Base-by-base conservation (phyloP, 2,113 vertebrate species). In the Rhynchomys soricoides region DNA sequence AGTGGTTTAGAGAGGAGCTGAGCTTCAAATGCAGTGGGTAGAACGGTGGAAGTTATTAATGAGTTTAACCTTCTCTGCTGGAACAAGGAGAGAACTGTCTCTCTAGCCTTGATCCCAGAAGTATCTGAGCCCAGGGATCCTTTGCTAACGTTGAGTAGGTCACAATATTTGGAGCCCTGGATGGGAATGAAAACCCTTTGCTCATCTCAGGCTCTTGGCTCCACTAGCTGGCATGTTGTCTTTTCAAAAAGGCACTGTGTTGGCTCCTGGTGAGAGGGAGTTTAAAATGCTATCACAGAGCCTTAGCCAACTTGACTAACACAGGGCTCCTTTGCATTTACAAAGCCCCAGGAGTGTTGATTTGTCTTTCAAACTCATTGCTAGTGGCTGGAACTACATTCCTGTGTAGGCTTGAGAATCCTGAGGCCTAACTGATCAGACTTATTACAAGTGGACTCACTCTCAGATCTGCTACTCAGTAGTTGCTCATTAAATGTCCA, bases 21-120 rank as follows among this genome's bases (percentile, higher is more conserved):
- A 71, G 29, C 45, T 79, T 70, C 15, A 55, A 19, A 29, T 0
- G 6, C 7, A 24, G 8, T 13, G 21, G 8, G 37, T 7, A 66
- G 79, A 77, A 77, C 0, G 17, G 29, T 5, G 1, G 7, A 64
- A 43, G 57, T 19, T n/a, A 45, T 7, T 43, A 0, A 48, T 52
- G 73, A 78, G 31, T n/a, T 78, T 55, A 52, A 86, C 21, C 43
- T 74, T 86, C 21, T 74, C 31, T 37, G 4, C 50, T 16, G 17
- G 68, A 68, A 24, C 12, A 22, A 86, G 59, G 59, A 24, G 13
- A 62, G 16, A 85, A 62, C 66, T 75, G 31, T 74, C 17, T 48
- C 37, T 17, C 55, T 78, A 64, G 73, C 81, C 59, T 26, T 83
- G 55, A 73, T 15, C 55, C 17, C 12, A 57, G 48, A 50, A 12